Evolutionary conservation across 2,888 invertebrate species (phyloP), one percentile per base, ranked within the genome.

Genomic region (Holacanthella duospinosa): DNA sequence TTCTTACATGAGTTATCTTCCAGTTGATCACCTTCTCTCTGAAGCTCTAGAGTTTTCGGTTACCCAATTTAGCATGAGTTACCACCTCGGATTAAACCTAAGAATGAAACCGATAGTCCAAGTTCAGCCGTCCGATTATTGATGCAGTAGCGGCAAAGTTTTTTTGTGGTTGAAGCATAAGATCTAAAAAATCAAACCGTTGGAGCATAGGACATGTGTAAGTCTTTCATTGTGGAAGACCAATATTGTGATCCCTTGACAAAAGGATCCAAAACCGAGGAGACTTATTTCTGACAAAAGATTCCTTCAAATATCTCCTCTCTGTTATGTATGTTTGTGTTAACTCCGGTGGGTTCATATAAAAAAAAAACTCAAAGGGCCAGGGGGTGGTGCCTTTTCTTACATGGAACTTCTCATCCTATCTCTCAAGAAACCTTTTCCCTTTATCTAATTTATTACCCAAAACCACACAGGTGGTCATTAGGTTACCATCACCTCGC

Each of bases 381-480:
- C 48, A 48, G 4, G 48, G 48, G 48, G 48, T 21, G 48, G 48
- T 21, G 19, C 21, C 48, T n/a, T 21, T 9, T 9, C 48, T 48
- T 48, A 48, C 16, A 36, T 6, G 16, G 9, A 36, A 16, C 6
- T 12, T 36, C 36, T 36, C 36, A 16, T 36, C 9, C 6, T 12
- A 36, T 16, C 36, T 36, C 16, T 36, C 16, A 9, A n/a, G 6
- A 12, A n/a, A 53, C 9, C 54, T 53, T 53, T 61, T 43, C 43
- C 66, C 63, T 70, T 70, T 68, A 64, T 68, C 61, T 69, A 68
- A 71, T 71, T 71, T 71, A 71, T 71, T 61, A 65, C 66, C 61
- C 58, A 28, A 61, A 70, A 68, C 71, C 64, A 69, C 71, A 69
- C 71, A 71, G 71, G 71, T 71, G 71, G 71, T 71, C 71, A 71